Base-by-base conservation (phyloP, 1,140 invertebrate species). In the Hypsibius dujardini region DNA sequence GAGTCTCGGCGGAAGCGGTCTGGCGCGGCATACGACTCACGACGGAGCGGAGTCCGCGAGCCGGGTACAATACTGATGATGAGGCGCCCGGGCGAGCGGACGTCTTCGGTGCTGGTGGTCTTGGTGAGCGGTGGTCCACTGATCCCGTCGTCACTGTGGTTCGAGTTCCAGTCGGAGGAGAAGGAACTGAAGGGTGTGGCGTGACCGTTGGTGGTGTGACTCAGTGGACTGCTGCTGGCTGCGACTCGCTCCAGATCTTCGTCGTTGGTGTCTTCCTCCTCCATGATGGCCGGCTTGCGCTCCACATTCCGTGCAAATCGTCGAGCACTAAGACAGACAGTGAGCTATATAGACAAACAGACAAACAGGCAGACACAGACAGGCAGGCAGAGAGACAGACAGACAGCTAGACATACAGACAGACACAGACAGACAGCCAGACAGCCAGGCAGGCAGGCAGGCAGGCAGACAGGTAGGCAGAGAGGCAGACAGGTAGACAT, bases 101-200 rank as follows among this genome's bases (percentile, higher is more conserved):
- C n/a, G 50, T 56, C 50, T n/a, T 56, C 50, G 50, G 50, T 56
- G 50, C 50, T 56, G 50, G n/a, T 56, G 50, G 50, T 56, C 50
- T 56, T 56, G 50, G 7, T 56, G 7, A 56, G 50, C 50, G 7
- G 50, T n/a, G n/a, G n/a, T n/a, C n/a, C n/a, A n/a, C n/a, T n/a
- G 7, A 56, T n/a, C 7, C 50, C 50, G 7, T 56, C 50, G 50
- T 56, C 50, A n/a, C 50, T 56, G n/a, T 7, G n/a, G 50, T 56
- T 7, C 50, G 50, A 56, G 50, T 56, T 56, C 50, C 50, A 56
- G 50, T 56, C 50, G 7, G 50, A 56, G 50, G 50, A 56, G 50
- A 56, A 56, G 7, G 50, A 56, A n/a, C 50, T 56, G 50, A 56
- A 56, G 50, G 50, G 50, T 56, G 50, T 56, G 7, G 50, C 7